phyloP scores from a whole-genome alignment of 2,797 vertebrate genomes.

The Graptemys geographica region DNA sequence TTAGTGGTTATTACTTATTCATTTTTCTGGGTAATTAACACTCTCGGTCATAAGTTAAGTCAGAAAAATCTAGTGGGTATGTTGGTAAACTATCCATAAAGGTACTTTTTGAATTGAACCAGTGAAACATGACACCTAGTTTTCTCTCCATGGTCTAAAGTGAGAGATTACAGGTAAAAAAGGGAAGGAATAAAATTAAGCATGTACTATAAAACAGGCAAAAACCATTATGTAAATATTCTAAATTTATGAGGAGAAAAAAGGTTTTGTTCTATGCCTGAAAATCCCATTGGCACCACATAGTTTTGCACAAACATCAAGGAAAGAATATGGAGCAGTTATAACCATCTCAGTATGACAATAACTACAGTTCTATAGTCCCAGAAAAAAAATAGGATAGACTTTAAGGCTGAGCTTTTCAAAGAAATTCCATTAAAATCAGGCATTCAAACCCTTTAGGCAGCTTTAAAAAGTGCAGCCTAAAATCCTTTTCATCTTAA shows the following conservation, averaged over 20 bases:
- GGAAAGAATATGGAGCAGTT: background rate
- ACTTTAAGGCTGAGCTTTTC: background rate
- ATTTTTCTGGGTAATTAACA: background rate
- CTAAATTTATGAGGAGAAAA: background rate
- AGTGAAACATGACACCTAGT: background rate
- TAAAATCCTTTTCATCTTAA: constrained; percentile 43
- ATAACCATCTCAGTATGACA: background rate
- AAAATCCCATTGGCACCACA: background rate
- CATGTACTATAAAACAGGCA: background rate
- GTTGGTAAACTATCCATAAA: background rate
- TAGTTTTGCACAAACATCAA: background rate
- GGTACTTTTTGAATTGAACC: background rate
- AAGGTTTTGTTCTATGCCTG: background rate
- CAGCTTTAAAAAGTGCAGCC: constrained; percentile 24
- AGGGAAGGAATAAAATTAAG: background rate
- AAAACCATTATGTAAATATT: background rate
- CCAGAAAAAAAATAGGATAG: constrained; percentile 11
- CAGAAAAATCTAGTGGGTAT: background rate
- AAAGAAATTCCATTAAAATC: constrained; percentile 39
- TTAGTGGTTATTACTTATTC: constrained; percentile 1
- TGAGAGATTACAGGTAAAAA: background rate
- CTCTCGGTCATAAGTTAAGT: background rate
- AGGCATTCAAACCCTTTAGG: background rate
- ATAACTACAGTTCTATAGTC: background rate
- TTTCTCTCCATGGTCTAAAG: background rate